Evolutionary conservation across 1,140 invertebrate species (phyloP).

Genomic region (Cydia fagiglandana): DNA sequence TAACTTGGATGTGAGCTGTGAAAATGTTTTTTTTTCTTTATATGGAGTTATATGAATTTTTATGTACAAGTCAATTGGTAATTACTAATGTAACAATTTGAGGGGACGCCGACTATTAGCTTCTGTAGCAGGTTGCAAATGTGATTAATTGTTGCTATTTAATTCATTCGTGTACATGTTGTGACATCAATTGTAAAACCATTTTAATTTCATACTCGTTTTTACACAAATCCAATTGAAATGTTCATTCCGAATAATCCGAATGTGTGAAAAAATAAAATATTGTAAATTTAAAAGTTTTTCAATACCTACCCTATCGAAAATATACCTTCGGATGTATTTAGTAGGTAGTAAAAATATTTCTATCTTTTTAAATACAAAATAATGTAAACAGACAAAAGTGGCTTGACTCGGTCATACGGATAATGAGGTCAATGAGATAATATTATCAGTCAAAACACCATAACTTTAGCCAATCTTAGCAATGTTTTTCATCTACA

Average conservation of each 20-base stretch:
- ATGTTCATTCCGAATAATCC: conserved; percentile 27
- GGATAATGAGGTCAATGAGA: no score
- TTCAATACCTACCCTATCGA: neutral
- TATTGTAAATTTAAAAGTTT: conserved; percentile 18
- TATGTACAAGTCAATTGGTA: neutral
- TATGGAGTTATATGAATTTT: conserved; percentile 10
- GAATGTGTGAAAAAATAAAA: conserved; percentile 22
- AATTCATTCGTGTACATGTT: conserved; percentile 18
- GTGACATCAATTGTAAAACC: conserved; percentile 22
- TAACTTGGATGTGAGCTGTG: conserved; percentile 17
- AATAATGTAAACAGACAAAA: no score
- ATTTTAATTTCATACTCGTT: conserved; percentile 19
- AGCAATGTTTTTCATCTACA: no score
- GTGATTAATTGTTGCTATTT: conserved; percentile 10
- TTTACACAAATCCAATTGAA: conserved; percentile 20
- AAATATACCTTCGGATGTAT: no score
- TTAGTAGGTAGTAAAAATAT: no score
- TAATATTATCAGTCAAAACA: no score
- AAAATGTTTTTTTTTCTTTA: conserved; percentile 5
- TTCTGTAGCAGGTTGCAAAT: neutral
- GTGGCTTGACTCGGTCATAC: no score
- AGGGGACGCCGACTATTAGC: neutral
- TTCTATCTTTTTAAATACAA: no score
- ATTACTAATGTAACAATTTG: neutral
- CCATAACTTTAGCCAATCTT: no score